phyloP scores from a whole-genome alignment of 2,113 vertebrate genomes.

The Clupea harengus region DNA sequence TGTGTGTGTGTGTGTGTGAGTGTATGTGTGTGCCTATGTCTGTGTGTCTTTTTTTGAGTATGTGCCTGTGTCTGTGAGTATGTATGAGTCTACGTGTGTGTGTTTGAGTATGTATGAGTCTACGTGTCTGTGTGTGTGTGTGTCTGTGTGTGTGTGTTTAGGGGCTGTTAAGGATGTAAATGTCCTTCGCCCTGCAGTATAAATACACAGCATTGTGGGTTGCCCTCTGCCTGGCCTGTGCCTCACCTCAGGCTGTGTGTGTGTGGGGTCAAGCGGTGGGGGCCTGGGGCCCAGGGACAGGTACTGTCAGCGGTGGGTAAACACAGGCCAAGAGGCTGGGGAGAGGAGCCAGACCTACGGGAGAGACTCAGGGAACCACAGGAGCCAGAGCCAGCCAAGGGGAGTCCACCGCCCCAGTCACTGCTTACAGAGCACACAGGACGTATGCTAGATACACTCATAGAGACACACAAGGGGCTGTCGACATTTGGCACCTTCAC shows the following conservation, averaged over 20 bases:
- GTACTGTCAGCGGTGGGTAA: constrained; percentile 85
- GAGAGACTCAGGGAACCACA: constrained; percentile 71
- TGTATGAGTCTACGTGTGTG: background rate
- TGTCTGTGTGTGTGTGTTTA: constrained; percentile 54
- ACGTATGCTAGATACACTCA: constrained; percentile 30
- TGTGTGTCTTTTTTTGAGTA: background rate
- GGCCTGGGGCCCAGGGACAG: constrained; percentile 81
- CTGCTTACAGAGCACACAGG: constrained; percentile 6
- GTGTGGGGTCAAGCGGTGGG: constrained; percentile 49
- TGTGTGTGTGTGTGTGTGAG: background rate
- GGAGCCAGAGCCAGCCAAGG: constrained; percentile 63
- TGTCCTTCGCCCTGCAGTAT: constrained; percentile 45
- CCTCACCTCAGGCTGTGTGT: constrained; percentile 23
- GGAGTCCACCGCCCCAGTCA: background rate
- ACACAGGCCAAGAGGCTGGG: constrained; percentile 70
- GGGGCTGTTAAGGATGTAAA: background rate
- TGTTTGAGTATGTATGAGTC: background rate
- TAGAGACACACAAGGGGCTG: constrained; percentile 57
- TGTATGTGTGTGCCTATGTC: background rate
- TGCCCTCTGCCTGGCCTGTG: constrained; percentile 72
- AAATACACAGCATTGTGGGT: constrained; percentile 61
- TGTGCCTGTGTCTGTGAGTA: background rate
- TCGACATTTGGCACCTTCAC: background rate
- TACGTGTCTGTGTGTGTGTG: constrained; percentile 5
- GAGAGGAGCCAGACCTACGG: constrained; percentile 23